phyloP scores from a whole-genome alignment of 2,113 vertebrate species.

The Aythya baeri region DNA sequence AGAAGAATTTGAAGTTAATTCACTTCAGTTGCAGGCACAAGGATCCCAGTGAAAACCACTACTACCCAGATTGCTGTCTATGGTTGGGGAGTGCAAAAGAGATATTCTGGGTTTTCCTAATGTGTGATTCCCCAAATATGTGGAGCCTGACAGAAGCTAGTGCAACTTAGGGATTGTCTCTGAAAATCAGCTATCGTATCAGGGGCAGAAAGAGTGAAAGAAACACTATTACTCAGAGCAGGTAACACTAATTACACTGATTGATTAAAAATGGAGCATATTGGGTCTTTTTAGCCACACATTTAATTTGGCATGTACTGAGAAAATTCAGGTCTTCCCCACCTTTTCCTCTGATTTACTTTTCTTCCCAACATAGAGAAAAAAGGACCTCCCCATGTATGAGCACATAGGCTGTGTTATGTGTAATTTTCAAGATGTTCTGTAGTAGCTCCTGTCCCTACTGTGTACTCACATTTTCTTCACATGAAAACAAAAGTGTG shows the following conservation, averaged over 20 bases:
- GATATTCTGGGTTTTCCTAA: not conserved
- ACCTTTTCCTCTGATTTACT: not conserved
- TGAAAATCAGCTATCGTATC: not conserved
- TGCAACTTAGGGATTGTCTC: not conserved
- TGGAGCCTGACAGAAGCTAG: not conserved
- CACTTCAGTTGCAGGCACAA: not conserved
- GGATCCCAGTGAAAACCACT: not conserved
- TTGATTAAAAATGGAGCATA: not conserved
- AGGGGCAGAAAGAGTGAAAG: not conserved
- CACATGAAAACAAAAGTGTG: not conserved
- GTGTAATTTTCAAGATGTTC: not conserved
- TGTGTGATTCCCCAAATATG: not conserved
- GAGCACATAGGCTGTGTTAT: not conserved
- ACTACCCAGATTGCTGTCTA: not conserved
- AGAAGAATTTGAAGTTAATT: not conserved
- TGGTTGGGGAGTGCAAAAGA: not conserved
- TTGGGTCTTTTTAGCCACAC: not conserved
- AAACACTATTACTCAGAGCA: not conserved
- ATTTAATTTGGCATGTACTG: not conserved
- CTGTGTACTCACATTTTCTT: rapidly evolving
- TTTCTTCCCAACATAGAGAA: not conserved
- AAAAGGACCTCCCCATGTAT: not conserved
- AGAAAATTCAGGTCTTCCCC: not conserved
- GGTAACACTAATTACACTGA: not conserved
- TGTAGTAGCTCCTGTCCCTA: not conserved